Evolutionary conservation across 2,797 vertebrate species (phyloP).

Genomic region (Poeciliopsis turneri): DNA sequence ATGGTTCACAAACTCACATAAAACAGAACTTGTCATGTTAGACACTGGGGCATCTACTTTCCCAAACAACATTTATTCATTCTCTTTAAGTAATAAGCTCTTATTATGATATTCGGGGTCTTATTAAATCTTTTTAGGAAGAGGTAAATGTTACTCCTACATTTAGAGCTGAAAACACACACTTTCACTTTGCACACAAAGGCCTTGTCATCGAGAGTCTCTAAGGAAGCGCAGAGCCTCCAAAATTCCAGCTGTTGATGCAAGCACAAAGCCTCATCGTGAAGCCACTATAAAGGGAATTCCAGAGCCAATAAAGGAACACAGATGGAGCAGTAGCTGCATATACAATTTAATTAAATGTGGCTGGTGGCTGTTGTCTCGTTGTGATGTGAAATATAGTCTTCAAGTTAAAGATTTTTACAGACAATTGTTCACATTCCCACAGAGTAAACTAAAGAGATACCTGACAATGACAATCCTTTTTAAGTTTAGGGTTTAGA

Average conservation of each 20-base stretch:
- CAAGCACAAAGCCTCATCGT: conserved; percentile 44
- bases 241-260: conserved; percentile 62
- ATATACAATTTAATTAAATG: conserved; percentile 68
- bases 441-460: neutral
- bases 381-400: conserved; percentile 37
- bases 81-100: conserved; percentile 68
- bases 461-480: conserved; percentile 14
- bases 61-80: conserved; percentile 70
- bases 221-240: conserved; percentile 48
- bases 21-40: conserved; percentile 69
- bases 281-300: conserved; percentile 61
- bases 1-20: conserved; percentile 58
- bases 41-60: conserved; percentile 61
- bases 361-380: conserved; percentile 59
- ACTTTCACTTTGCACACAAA: conserved; percentile 67
- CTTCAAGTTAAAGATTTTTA: conserved; percentile 26
- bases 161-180: conserved; percentile 48
- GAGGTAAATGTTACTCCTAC: conserved; percentile 69
- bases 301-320: conserved; percentile 50
- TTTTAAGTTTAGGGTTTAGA: conserved; percentile 15
- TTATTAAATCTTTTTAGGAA: conserved; percentile 70
- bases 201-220: conserved; percentile 65
- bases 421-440: neutral
- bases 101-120: conserved; percentile 55
- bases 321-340: conserved; percentile 58